phyloP scores from a whole-genome alignment of 2,888 invertebrate species.

The Drepanosiphum platanoidis region DNA sequence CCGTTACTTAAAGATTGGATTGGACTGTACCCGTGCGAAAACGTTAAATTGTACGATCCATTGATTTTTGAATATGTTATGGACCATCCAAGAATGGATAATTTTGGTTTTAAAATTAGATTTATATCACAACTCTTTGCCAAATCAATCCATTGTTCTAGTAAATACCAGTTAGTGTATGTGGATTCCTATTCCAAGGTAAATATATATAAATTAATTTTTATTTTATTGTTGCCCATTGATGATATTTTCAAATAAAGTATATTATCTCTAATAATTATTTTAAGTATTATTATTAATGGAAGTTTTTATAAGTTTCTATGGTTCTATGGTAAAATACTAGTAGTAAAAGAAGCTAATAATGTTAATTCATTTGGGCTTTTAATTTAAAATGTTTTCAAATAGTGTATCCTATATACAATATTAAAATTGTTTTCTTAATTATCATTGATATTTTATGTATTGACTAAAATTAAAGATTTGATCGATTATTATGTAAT shows the following conservation, averaged over 20 bases:
- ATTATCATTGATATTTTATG: not conserved
- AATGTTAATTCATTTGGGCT: not conserved
- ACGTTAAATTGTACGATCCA: conserved; percentile 48
- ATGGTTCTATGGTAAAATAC: not conserved
- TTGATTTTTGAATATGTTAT: conserved; percentile 57
- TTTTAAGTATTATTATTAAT: not conserved
- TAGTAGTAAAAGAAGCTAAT: no score
- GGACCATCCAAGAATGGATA: conserved; percentile 32
- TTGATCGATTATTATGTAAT: not conserved
- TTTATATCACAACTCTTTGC: conserved; percentile 48
- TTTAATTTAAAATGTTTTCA: not conserved
- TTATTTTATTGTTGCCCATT: not conserved
- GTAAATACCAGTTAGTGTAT: conserved; percentile 53
- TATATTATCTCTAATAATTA: no score
- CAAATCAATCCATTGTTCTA: conserved; percentile 54
- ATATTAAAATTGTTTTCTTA: no score
- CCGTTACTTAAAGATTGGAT: conserved; percentile 58
- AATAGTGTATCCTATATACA: not conserved
- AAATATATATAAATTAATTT: not conserved
- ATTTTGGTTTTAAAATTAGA: conserved; percentile 39
- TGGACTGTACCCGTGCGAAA: conserved; percentile 37
- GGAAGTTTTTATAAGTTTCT: not conserved
- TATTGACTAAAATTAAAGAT: not conserved
- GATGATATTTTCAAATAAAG: not conserved
- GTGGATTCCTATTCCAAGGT: conserved; percentile 57